Base-by-base conservation (phyloP, 2,888 invertebrate genomes). In the Epistrophe grossulariae region DNA sequence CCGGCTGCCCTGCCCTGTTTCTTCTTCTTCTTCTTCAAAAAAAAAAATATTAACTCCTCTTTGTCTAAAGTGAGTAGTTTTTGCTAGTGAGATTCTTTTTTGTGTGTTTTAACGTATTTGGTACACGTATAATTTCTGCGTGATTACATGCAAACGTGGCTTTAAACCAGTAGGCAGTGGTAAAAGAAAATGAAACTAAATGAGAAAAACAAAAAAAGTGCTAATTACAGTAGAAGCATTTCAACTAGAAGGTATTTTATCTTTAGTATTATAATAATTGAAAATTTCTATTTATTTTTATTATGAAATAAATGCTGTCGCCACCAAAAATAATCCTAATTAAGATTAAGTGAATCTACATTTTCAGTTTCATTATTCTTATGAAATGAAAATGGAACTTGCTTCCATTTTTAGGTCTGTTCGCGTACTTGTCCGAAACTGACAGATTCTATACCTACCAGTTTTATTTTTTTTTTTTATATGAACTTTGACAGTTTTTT, bases 111-210 rank as follows among this genome's bases (percentile, higher is more conserved):
- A 35, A 24, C 52, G 24, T 64, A 43, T 62, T 17, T 48, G 43
- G 70, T 50, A 59, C 40, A 50, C 28, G 35, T 45, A 40, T 74
- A 45, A 62, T 71, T 84, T 84, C 48, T 79, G 84, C 71, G 57
- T 79, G 74, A 79, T 79, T 84, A 84, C 79, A 84, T 79, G 76
- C 52, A 79, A 77, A 84, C 81, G 84, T 77, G 77, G 80, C 76
- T 80, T 80, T 76, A 64, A 84, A 72, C 66, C 52, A 73, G n/a
- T 57, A 15, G 13, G 8, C 38, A 40, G 11, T 6, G 7, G 15
- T 7, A 40, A 13, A 28, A 17, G 6, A 31, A 24, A 15, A 55
- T 31, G 31, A 35, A 45, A 55, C 31, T 8, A 70, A 55, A 45
- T 15, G 55, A 35, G 11, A 40, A 55, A n/a, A 48, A n/a, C 19